phyloP scores from a whole-genome alignment of 2,113 vertebrate species.

The Percina caprodes region DNA sequence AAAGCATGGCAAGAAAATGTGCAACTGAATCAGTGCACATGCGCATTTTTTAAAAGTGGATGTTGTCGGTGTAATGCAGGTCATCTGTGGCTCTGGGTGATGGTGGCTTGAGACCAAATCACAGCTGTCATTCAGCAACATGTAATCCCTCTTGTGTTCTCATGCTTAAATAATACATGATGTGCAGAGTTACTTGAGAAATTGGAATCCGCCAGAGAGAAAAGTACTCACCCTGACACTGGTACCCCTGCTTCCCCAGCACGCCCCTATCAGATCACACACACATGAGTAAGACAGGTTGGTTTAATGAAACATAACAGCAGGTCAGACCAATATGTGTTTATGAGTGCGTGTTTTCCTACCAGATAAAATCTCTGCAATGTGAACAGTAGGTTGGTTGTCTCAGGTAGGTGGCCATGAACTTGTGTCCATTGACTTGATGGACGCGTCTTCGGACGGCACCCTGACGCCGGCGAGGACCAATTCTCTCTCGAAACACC shows the following conservation, averaged over 20 bases:
- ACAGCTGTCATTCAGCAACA: slow-evolving; percentile 59
- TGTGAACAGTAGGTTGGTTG: slow-evolving; percentile 98
- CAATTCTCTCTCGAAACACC: slow-evolving; percentile 95
- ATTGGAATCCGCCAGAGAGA: slow-evolving; percentile 45
- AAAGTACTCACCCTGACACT: slow-evolving; percentile 96
- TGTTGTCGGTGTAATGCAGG: slow-evolving; percentile 4
- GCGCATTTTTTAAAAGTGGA: neutral
- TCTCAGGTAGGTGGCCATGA: slow-evolving; percentile 99
- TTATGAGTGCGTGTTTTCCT: slow-evolving; percentile 48
- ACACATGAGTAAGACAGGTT: slow-evolving; percentile 44
- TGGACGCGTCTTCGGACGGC: slow-evolving; percentile 96
- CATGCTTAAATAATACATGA: slow-evolving; percentile 65
- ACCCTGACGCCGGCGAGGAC: slow-evolving; percentile 94
- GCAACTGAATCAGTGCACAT: neutral
- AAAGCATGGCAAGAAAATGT: neutral
- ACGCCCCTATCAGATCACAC: slow-evolving; percentile 91
- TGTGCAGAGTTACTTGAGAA: slow-evolving; percentile 58
- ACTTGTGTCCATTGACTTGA: slow-evolving; percentile 99
- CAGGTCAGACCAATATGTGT: neutral
- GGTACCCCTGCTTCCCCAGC: slow-evolving; percentile 99
- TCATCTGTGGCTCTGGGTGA: neutral
- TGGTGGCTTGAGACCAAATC: slow-evolving; percentile 57
- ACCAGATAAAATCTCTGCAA: slow-evolving; percentile 99
- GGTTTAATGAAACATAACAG: slow-evolving; percentile 18
- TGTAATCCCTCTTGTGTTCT: slow-evolving; percentile 54